These are phyloP conservation scores for Orthosia cruda DNA, from an alignment of 2,888 invertebrate genomes.

Conservation along the genomic window DNA sequence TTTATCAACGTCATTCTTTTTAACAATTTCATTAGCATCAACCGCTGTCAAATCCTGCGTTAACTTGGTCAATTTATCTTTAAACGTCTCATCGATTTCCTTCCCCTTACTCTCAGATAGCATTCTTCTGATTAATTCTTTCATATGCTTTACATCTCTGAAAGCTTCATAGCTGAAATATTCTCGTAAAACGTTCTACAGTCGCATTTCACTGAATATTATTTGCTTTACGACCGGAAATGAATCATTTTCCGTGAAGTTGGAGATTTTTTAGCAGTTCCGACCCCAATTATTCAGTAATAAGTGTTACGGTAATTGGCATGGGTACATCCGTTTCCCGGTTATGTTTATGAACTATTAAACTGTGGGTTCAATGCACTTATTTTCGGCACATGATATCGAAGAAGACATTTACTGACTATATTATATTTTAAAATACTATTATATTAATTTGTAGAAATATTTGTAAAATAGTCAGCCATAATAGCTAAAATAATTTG, in stretches of 20 bases:
- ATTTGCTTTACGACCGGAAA: constrained; percentile 72
- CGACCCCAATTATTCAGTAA: constrained; percentile 56
- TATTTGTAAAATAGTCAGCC: no score
- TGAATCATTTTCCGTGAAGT: constrained; percentile 76
- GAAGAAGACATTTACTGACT: not conserved
- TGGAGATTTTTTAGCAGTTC: constrained; percentile 71
- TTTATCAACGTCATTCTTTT: constrained; percentile 63
- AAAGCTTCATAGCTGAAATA: constrained; percentile 55
- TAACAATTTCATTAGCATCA: constrained; percentile 71
- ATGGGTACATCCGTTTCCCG: constrained; percentile 34
- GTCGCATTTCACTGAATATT: constrained; percentile 46
- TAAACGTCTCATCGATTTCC: constrained; percentile 74
- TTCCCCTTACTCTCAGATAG: constrained; percentile 72
- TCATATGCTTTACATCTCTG: constrained; percentile 74
- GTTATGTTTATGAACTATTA: constrained; percentile 25
- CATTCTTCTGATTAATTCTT: constrained; percentile 80
- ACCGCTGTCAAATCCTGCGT: constrained; percentile 74
- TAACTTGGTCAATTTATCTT: constrained; percentile 75
- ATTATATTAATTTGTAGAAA: no score
- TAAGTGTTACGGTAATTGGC: constrained; percentile 62
- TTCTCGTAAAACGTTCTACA: constrained; percentile 46
- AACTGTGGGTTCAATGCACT: constrained; percentile 11
- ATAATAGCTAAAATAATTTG: no score
- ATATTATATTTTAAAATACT: no score
- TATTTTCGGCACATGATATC: not conserved